Conservation (phyloP, 2,113 vertebrate species). For the Leiothrix lutea region DNA sequence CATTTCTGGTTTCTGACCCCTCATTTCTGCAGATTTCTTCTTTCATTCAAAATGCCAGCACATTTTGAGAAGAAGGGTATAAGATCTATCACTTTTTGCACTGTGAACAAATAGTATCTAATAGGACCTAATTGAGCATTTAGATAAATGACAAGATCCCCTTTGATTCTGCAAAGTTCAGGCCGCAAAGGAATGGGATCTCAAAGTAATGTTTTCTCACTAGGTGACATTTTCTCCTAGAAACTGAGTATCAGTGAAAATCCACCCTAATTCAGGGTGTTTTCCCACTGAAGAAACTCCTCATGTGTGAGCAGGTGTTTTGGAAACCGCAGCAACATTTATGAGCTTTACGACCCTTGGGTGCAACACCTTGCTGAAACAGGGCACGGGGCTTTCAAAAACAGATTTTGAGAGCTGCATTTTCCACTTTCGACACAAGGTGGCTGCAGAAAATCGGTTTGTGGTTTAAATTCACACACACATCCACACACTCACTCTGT, state of each 20-base stretch:
- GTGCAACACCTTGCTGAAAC: background rate
- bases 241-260: background rate
- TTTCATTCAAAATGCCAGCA: background rate
- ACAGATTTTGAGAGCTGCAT: background rate
- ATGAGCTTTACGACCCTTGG: accelerated
- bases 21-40: background rate
- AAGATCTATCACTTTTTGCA: background rate
- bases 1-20: background rate
- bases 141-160: background rate
- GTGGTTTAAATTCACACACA: background rate
- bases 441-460: conserved; percentile 41
- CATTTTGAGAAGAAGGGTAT: background rate
- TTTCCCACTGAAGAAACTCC: background rate
- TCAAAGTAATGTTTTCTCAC: background rate
- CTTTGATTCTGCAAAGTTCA: background rate
- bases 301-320: background rate
- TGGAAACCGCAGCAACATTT: background rate
- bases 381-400: accelerated
- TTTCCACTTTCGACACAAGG: conserved; percentile 21
- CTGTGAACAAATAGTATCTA: background rate
- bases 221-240: background rate
- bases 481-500: background rate
- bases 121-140: background rate
- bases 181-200: background rate
- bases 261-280: background rate